Conservation (phyloP, 2,888 invertebrate species). For the Iselma pallidipennis region DNA sequence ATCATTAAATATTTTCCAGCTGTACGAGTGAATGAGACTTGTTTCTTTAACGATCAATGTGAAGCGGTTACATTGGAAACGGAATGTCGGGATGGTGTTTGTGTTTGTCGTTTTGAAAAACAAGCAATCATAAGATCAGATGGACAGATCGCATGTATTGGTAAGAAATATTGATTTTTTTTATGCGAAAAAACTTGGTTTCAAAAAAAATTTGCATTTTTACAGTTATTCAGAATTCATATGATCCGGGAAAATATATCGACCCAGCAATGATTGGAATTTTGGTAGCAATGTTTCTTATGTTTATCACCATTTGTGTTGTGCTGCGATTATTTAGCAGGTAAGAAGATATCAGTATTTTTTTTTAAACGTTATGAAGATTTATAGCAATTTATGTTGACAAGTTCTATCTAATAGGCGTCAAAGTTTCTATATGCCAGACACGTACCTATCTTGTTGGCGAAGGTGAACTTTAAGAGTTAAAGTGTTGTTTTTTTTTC, state of each 20-base stretch:
- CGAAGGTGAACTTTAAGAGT: no score
- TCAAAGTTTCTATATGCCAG: not conserved
- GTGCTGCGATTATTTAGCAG: conserved; percentile 90
- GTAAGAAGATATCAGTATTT: conserved; percentile 61
- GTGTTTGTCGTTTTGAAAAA: conserved; percentile 80
- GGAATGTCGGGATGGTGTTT: conserved; percentile 78
- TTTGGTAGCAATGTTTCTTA: conserved; percentile 86
- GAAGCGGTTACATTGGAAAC: conserved; percentile 74
- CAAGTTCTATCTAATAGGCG: no score
- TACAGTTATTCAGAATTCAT: conserved; percentile 63
- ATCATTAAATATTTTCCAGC: conserved; percentile 62
- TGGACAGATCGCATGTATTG: conserved; percentile 73
- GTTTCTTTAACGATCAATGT: conserved; percentile 84
- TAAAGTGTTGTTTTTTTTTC: no score
- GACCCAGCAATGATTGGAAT: conserved; percentile 92
- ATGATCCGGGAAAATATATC: conserved; percentile 68
- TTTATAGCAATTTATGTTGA: no score
- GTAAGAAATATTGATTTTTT: conserved; percentile 58
- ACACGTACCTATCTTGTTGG: not conserved
- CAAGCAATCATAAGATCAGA: conserved; percentile 70
- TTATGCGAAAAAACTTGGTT: no score
- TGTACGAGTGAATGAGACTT: conserved; percentile 78
- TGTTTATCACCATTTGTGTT: conserved; percentile 93
- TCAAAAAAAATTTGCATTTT: not conserved
- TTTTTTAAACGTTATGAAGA: no score